A percentile compares a stretch with the other conserved stretches of the same genome.
Evolutionary conservation across 1,140 invertebrate genomes (phyloP).

Genomic region (Lethocerus indicus): DNA sequence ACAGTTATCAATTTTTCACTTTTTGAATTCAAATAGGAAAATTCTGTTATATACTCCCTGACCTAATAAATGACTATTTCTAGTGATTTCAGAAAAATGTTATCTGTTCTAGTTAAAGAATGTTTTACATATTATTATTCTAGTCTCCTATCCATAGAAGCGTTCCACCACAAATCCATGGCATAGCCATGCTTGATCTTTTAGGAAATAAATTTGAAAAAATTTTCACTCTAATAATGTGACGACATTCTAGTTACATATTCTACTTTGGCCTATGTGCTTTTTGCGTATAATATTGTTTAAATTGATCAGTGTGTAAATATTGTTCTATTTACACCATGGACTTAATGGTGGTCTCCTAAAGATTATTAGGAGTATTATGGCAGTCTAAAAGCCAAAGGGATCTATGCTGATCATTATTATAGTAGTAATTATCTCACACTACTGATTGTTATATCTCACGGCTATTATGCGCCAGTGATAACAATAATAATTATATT

Average conservation of each 20-base stretch:
- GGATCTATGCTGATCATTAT: conserved; percentile 9
- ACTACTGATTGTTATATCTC: conserved; percentile 10
- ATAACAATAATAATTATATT: conserved; percentile 13
- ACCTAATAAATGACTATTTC: conserved; percentile 12
- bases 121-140: conserved; percentile 8
- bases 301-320: not conserved
- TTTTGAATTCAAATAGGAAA: conserved; percentile 10
- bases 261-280: not conserved
- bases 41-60: not conserved
- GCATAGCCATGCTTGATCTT: conserved; percentile 5
- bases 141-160: conserved; percentile 13
- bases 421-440: conserved; percentile 8
- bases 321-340: conserved; percentile 2
- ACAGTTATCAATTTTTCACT: conserved; percentile 10
- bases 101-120: conserved; percentile 9
- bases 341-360: conserved; percentile 11
- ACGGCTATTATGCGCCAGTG: conserved; percentile 11
- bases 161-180: conserved; percentile 13
- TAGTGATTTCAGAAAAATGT: conserved; percentile 14
- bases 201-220: no score
- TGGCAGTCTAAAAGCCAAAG: conserved; percentile 13
- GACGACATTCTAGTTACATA: not conserved
- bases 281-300: not conserved
- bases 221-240: no score
- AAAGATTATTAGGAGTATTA: conserved; percentile 8